Evolutionary conservation across 1,140 invertebrate species (phyloP).

Genomic region (Cherax quadricarinatus): DNA sequence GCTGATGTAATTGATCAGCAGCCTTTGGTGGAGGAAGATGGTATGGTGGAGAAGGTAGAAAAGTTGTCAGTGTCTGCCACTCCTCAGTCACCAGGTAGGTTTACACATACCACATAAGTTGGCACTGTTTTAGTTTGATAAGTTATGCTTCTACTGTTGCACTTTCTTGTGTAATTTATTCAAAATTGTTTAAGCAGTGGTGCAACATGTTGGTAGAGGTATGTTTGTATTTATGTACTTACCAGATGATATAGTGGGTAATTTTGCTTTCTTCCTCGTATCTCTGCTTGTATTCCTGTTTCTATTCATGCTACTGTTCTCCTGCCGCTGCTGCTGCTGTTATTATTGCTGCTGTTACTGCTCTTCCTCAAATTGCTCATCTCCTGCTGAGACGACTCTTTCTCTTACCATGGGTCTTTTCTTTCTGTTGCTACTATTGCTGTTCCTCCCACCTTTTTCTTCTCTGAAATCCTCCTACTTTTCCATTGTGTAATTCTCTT

Average conservation of each 20-base stretch:
- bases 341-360: too few relatives aligned
- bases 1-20: constrained; percentile 45
- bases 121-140: background rate
- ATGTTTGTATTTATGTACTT: background rate
- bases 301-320: too few relatives aligned
- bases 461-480: too few relatives aligned
- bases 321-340: too few relatives aligned
- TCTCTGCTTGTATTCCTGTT: too few relatives aligned
- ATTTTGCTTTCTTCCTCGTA: background rate
- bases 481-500: too few relatives aligned
- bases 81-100: constrained; percentile 59
- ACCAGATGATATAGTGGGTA: background rate
- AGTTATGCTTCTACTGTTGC: background rate
- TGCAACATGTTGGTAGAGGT: background rate
- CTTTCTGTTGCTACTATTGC: too few relatives aligned
- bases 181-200: background rate
- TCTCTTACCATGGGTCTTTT: too few relatives aligned
- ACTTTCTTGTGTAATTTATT: too few relatives aligned
- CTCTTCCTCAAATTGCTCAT: too few relatives aligned
- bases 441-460: too few relatives aligned
- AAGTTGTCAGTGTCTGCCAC: constrained; percentile 31
- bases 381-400: too few relatives aligned
- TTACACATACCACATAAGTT: background rate
- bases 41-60: constrained; percentile 44
- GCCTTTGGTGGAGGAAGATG: constrained; percentile 54